A percentile compares a stretch with the other conserved stretches of the same genome.
phyloP scores from a whole-genome alignment of 2,888 invertebrate genomes.

The Tipula helvola region DNA sequence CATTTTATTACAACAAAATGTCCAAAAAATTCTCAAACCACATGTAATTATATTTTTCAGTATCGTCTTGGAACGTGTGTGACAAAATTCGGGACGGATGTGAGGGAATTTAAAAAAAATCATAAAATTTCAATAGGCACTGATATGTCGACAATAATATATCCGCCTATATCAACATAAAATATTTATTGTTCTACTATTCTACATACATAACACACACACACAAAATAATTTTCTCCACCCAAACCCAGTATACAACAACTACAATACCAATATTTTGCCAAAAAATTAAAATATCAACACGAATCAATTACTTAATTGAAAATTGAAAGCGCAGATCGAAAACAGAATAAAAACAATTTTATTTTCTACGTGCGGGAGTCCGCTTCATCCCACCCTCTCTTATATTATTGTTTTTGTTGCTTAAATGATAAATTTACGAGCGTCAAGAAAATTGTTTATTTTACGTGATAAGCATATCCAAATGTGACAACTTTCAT shows the following conservation, averaged over 20 bases:
- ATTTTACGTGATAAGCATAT: not conserved
- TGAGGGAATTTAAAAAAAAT: not conserved
- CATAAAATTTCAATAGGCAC: not conserved
- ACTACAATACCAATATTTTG: not conserved
- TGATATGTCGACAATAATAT: not conserved
- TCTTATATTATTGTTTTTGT: not conserved
- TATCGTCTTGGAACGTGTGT: too few relatives aligned
- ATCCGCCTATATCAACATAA: not conserved
- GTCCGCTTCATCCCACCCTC: not conserved
- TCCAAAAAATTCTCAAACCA: too few relatives aligned
- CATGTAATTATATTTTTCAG: too few relatives aligned
- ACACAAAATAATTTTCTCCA: not conserved
- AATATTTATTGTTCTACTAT: not conserved
- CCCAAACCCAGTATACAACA: not conserved
- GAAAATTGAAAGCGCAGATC: not conserved
- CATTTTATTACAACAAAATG: too few relatives aligned
- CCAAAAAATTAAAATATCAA: not conserved
- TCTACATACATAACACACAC: not conserved
- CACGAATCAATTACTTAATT: not conserved
- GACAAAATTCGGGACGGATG: not conserved
- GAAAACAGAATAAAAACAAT: not conserved
- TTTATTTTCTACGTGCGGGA: not conserved
- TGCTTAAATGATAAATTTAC: not conserved
- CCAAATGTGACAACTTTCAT: not conserved
- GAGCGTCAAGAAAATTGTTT: not conserved